Evolutionary conservation across 2,797 vertebrate genomes (phyloP).

Genomic region (Etheostoma nigrum): DNA sequence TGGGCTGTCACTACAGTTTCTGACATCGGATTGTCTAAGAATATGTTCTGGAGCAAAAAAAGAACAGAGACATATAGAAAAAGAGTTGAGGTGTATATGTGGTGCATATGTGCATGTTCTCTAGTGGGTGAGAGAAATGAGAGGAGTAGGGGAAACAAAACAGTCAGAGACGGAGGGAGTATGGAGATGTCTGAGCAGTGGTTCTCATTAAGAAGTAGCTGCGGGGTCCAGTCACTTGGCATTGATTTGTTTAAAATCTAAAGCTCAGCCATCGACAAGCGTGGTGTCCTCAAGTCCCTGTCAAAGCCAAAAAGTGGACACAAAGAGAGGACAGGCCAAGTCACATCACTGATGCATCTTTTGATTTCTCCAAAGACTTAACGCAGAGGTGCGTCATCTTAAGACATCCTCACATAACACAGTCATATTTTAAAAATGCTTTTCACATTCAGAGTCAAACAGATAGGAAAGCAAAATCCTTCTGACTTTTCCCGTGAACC

Average conservation of each 20-base stretch:
- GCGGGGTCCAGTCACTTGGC: slow-evolving; percentile 69
- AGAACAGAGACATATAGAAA: slow-evolving; percentile 26
- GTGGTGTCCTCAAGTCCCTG: slow-evolving; percentile 54
- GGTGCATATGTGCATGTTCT: slow-evolving; percentile 17
- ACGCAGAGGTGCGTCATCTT: slow-evolving; percentile 2
- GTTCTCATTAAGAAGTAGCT: slow-evolving; percentile 78
- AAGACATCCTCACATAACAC: background rate
- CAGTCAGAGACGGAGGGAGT: slow-evolving; percentile 18
- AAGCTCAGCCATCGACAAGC: slow-evolving; percentile 77
- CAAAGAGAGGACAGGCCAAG: background rate
- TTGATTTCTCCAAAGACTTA: slow-evolving; percentile 2
- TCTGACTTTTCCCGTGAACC: slow-evolving; percentile 20
- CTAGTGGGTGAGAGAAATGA: slow-evolving; percentile 37
- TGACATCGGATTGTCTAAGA: slow-evolving; percentile 42
- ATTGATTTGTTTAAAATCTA: slow-evolving; percentile 86
- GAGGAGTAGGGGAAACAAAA: slow-evolving; percentile 43
- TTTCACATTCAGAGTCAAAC: slow-evolving; percentile 14
- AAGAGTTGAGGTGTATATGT: slow-evolving; percentile 6
- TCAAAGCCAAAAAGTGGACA: slow-evolving; percentile 33
- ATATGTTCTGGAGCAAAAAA: slow-evolving; percentile 12
- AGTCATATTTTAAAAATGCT: too few relatives aligned
- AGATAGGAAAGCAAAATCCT: slow-evolving; percentile 3
- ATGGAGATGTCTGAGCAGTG: slow-evolving; percentile 56
- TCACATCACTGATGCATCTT: slow-evolving; percentile 7
- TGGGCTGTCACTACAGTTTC: slow-evolving; percentile 22